phyloP scores from a whole-genome alignment of 2,888 invertebrate genomes.

The Pilophorus perplexus region DNA sequence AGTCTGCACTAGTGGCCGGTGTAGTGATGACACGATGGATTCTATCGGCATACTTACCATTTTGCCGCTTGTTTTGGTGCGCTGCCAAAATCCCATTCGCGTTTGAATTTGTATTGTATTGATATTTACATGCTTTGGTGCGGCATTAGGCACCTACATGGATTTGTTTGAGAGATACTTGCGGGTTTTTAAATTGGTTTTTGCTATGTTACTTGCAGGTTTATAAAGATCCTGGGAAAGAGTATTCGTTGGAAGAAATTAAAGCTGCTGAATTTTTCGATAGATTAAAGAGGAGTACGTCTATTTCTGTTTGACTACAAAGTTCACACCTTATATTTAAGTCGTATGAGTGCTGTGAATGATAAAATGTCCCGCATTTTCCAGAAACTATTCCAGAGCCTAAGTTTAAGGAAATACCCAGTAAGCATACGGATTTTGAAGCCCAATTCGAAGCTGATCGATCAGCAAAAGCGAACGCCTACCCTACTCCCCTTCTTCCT shows the following conservation, averaged over 20 bases:
- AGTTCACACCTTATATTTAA: no score
- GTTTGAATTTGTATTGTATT: background rate
- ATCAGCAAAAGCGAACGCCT: background rate
- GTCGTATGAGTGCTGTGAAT: no score
- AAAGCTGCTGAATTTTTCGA: constrained; percentile 47
- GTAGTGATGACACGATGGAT: no score
- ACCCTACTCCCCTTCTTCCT: constrained; percentile 21
- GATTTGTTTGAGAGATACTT: no score
- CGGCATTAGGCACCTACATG: background rate
- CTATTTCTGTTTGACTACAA: no score
- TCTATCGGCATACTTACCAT: background rate
- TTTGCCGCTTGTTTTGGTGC: background rate
- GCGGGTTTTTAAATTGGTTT: background rate
- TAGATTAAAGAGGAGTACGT: constrained; percentile 3
- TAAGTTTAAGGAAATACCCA: background rate
- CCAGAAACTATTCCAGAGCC: no score
- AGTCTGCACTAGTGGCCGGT: no score
- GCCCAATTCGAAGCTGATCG: background rate
- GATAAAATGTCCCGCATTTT: no score
- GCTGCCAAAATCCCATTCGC: no score
- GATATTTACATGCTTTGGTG: background rate
- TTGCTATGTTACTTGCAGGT: constrained; percentile 7
- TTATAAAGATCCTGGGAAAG: constrained; percentile 47
- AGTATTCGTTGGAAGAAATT: constrained; percentile 56
- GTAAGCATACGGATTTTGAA: background rate